These are phyloP conservation scores for Falco naumanni DNA, from an alignment of 2,797 vertebrate species.

Conservation along the genomic window DNA sequence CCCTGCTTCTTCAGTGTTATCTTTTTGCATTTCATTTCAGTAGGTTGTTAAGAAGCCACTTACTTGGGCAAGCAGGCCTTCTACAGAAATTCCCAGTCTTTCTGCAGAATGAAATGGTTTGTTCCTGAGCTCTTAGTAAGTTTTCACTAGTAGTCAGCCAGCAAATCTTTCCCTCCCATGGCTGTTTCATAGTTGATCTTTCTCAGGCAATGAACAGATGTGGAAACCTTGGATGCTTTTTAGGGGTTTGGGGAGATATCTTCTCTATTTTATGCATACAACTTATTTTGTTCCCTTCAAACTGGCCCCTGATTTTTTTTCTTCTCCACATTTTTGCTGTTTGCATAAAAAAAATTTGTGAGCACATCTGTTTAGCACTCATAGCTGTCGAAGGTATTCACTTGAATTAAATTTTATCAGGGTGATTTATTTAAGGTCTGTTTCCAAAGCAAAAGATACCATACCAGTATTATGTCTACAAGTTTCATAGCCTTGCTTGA, in stretches of 20 bases:
- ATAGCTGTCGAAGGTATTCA: background rate
- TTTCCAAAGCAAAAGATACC: background rate
- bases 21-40: background rate
- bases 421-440: background rate
- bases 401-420: background rate
- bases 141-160: background rate
- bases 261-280: background rate
- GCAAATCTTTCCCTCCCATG: background rate
- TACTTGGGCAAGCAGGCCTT: background rate
- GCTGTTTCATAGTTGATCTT: background rate
- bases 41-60: background rate
- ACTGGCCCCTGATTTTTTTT: background rate
- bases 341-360: background rate
- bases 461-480: background rate
- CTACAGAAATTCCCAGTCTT: background rate
- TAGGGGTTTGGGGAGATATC: background rate
- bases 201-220: background rate
- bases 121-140: background rate
- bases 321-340: background rate
- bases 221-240: background rate
- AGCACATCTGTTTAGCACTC: background rate
- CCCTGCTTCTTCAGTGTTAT: background rate
- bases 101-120: background rate
- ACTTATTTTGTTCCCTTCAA: background rate
- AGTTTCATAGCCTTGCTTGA: background rate